Evolutionary conservation across 1,140 invertebrate genomes (phyloP).

Genomic region (Anastrepha ludens): DNA sequence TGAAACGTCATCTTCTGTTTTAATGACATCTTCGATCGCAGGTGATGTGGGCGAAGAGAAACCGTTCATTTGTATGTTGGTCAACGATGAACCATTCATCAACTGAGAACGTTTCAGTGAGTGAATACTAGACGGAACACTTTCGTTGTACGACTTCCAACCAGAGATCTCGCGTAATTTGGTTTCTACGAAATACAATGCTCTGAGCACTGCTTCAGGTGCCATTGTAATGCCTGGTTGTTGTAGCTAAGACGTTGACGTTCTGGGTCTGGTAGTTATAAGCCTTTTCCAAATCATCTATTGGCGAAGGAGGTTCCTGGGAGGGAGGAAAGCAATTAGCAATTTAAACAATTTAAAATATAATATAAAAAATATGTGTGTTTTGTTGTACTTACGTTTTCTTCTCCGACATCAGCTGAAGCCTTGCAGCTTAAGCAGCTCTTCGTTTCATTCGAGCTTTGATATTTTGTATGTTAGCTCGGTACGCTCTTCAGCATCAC

Average conservation of each 20-base stretch:
- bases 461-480: conserved; percentile 76
- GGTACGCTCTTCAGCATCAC: conserved; percentile 77
- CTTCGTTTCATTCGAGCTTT: conserved; percentile 79
- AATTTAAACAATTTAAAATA: not conserved
- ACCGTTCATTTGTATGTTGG: conserved; percentile 54
- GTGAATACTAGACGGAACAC: conserved; percentile 29
- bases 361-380: not conserved
- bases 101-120: conserved; percentile 29
- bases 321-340: conserved; percentile 62
- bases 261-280: conserved; percentile 83
- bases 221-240: conserved; percentile 91
- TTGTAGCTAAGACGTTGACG: conserved; percentile 85
- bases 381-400: conserved; percentile 75
- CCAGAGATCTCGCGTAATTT: conserved; percentile 65
- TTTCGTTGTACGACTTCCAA: conserved; percentile 37
- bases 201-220: conserved; percentile 83
- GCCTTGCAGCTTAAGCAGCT: conserved; percentile 80
- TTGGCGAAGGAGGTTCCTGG: conserved; percentile 78
- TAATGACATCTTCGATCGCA: conserved; percentile 85
- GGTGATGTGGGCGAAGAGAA: conserved; percentile 78
- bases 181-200: conserved; percentile 64
- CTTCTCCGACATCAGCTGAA: conserved; percentile 77
- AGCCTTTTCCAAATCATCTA: conserved; percentile 81
- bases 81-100: conserved; percentile 28
- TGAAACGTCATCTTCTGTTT: conserved; percentile 88